Evolutionary conservation across 2,888 invertebrate genomes (phyloP).

Genomic region (Ormyrus rosae): DNA sequence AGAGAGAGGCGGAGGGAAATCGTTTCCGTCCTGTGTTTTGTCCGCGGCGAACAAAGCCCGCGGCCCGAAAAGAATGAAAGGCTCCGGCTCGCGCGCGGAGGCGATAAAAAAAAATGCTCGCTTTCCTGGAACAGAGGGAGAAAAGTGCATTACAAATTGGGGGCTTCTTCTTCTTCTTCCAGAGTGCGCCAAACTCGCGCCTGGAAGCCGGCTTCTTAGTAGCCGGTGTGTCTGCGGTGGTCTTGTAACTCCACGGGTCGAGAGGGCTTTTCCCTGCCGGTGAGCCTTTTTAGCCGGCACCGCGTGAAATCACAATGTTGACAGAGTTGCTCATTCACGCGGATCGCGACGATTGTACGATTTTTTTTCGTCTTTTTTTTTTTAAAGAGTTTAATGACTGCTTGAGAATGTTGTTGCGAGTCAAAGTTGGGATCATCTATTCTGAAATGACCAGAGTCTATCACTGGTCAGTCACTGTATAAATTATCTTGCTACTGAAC

Average conservation of each 20-base stretch:
- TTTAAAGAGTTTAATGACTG: no score
- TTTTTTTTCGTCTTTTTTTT: no score
- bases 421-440: no score
- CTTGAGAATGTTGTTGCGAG: no score
- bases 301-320: conserved; percentile 9
- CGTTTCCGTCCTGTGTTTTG: conserved; percentile 53
- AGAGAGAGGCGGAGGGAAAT: conserved; percentile 37
- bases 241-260: conserved; percentile 12
- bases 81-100: conserved; percentile 1
- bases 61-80: conserved; percentile 18
- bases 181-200: conserved; percentile 5
- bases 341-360: no score
- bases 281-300: conserved; percentile 3
- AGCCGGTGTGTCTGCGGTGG: neutral
- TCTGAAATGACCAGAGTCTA: no score
- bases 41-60: conserved; percentile 33
- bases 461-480: no score
- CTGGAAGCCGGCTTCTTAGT: conserved; percentile 25
- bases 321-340: neutral
- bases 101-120: conserved; percentile 39
- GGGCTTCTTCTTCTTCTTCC: conserved; percentile 25
- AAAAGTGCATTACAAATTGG: conserved; percentile 46
- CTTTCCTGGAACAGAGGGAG: conserved; percentile 36
- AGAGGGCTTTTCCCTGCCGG: conserved; percentile 34
- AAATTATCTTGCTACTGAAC: no score